Conservation (phyloP, 2,113 vertebrate genomes). For the Leiothrix lutea region DNA sequence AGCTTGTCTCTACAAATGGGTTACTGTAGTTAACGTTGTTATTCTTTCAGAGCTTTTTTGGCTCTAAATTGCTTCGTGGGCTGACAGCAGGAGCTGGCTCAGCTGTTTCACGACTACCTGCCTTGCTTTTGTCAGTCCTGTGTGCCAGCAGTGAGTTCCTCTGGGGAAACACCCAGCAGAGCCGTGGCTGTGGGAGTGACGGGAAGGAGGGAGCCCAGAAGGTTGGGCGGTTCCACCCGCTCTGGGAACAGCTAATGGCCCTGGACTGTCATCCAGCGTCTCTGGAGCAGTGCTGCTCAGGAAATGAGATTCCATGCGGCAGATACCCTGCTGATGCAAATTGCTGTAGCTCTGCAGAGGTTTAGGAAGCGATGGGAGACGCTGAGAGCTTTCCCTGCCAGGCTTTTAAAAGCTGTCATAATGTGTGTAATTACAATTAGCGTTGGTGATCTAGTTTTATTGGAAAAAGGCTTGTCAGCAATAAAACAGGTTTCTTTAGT, state of each 20-base stretch:
- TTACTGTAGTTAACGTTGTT: not conserved
- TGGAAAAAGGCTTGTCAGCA: not conserved
- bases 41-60: not conserved
- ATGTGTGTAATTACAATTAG: not conserved
- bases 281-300: not conserved
- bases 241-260: not conserved
- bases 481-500: not conserved
- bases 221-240: accelerated
- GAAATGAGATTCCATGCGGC: not conserved
- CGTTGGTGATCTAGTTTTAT: not conserved
- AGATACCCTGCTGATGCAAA: not conserved
- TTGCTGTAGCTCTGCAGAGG: not conserved
- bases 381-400: not conserved
- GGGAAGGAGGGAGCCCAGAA: not conserved
- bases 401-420: not conserved
- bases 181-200: not conserved
- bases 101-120: not conserved
- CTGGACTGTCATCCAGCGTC: accelerated
- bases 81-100: not conserved
- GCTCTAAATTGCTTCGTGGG: not conserved
- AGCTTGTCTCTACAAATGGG: not conserved
- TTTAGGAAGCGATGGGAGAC: not conserved
- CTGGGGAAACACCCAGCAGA: not conserved
- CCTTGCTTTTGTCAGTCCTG: not conserved
- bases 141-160: not conserved